These are phyloP conservation scores for Clusia tigrina DNA, from an alignment of 2,888 invertebrate species.

Conservation along the genomic window DNA sequence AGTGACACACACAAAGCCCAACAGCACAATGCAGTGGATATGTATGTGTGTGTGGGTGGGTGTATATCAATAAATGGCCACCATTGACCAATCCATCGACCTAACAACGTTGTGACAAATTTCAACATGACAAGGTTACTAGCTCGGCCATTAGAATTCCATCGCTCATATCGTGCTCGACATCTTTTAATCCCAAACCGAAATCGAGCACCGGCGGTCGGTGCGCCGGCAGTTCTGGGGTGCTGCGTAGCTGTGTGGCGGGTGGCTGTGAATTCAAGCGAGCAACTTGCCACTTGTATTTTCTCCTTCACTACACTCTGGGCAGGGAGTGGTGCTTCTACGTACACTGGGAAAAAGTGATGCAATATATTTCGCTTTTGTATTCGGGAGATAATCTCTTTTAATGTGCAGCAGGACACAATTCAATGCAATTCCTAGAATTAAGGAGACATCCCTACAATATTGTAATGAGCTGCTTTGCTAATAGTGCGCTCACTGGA, in stretches of 20 bases:
- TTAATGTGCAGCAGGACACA: too few species aligned
- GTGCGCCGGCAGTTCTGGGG: background rate
- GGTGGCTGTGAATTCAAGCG: too few species aligned
- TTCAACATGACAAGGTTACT: slow-evolving; percentile 29
- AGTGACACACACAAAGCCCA: slow-evolving; percentile 5
- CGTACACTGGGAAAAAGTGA: too few species aligned
- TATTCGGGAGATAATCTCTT: too few species aligned
- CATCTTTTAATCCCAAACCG: slow-evolving; percentile 8
- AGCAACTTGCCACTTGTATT: background rate
- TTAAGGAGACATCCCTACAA: too few species aligned
- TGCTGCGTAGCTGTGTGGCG: too few species aligned
- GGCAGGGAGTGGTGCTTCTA: too few species aligned
- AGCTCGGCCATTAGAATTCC: slow-evolving; percentile 21
- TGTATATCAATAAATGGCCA: slow-evolving; percentile 14
- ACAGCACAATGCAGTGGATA: background rate
- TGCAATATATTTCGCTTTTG: too few species aligned
- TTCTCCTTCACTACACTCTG: too few species aligned
- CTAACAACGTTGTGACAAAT: background rate
- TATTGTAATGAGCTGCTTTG: too few species aligned
- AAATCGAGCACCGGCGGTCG: background rate
- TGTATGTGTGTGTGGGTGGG: background rate
- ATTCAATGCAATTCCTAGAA: too few species aligned
- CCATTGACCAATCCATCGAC: background rate
- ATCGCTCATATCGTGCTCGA: slow-evolving; percentile 19
- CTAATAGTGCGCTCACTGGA: too few species aligned